phyloP scores from a whole-genome alignment of 2,888 invertebrate species.

The Rhagophthalmus giganteus region DNA sequence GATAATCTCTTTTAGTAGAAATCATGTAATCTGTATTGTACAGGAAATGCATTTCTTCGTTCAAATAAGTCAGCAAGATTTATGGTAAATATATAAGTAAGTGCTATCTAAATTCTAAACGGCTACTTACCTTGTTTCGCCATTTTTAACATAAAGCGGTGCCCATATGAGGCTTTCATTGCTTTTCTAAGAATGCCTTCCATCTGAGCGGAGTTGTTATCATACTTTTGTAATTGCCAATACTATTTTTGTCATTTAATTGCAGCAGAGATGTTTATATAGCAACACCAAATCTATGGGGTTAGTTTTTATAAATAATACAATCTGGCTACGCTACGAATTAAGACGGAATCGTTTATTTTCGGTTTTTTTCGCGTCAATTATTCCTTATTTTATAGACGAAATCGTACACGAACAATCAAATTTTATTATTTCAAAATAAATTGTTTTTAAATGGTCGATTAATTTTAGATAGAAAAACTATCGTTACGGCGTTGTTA shows the following conservation, averaged over 20 bases:
- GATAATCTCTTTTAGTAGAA: slow-evolving; percentile 4
- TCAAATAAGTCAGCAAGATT: slow-evolving; percentile 45
- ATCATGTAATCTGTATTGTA: slow-evolving; percentile 26
- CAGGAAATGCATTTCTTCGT: slow-evolving; percentile 23
- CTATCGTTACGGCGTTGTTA: too few relatives aligned
- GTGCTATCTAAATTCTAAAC: slow-evolving; percentile 49
- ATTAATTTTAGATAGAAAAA: neutral
- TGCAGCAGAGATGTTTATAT: slow-evolving; percentile 24
- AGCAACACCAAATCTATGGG: slow-evolving; percentile 15
- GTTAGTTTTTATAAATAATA: slow-evolving; percentile 20
- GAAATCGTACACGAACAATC: too few relatives aligned
- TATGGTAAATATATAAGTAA: slow-evolving; percentile 46
- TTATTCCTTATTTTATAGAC: neutral
- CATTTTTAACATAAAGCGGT: slow-evolving; percentile 42
- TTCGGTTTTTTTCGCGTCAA: neutral
- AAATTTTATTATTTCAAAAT: too few relatives aligned
- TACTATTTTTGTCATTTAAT: slow-evolving; percentile 35
- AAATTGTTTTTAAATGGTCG: too few relatives aligned
- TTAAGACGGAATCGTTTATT: too few relatives aligned
- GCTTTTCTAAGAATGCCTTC: slow-evolving; percentile 48
- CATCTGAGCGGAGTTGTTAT: slow-evolving; percentile 48
- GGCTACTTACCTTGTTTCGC: slow-evolving; percentile 43
- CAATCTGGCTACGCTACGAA: too few relatives aligned
- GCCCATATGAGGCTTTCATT: slow-evolving; percentile 44
- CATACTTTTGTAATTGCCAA: slow-evolving; percentile 35